Evolutionary conservation across 2,113 vertebrate species (phyloP), one percentile per base, ranked within the genome.

Genomic region (Phylloscopus trochilus): DNA sequence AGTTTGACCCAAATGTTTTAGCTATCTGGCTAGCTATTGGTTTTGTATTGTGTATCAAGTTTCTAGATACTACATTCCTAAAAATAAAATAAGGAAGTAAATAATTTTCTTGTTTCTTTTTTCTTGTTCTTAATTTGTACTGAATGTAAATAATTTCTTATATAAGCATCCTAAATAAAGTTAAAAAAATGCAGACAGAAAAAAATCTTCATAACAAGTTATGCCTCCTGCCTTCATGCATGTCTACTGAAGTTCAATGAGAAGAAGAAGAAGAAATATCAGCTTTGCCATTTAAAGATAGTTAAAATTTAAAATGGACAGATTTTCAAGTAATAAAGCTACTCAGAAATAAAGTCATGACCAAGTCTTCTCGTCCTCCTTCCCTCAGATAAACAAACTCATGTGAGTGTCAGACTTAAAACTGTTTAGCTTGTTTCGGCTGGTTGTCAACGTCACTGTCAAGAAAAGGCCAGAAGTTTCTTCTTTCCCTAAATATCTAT

Each of bases 251-350:
- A 94, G 67, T 73, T 90, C 49, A 92, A 74, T 59, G 67, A 92
- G 59, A 83, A n/a, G n/a, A n/a, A n/a, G 37, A 89, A 78, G 30
- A 83, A 83, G 35, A 88, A 94, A 85, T 27, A 23, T 11, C 26
- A 85, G 15, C 51, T 87, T 59, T 91, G 46, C 22, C 73, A 96
- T 96, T 92, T 96, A 93, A 88, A 92, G 73, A n/a, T 82, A 77
- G 79, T 84, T 95, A 95, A 92, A 94, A 92, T 89, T 94, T 94
- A 28, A 95, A 97, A 68, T 13, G 70, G 37, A 55, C 47, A 77
- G 51, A 74, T 92, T 96, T 87, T 87, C 68, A 87, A 84, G 21
- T 53, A 91, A 62, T 87, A 89, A 91, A 21, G 39, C 10, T 30
- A 79, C 23, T 76, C 64, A 95, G 69, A 95, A 92, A 77, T 68